Evolutionary conservation across 1,140 invertebrate genomes (phyloP).

Genomic region (Oryctes rhinoceros): DNA sequence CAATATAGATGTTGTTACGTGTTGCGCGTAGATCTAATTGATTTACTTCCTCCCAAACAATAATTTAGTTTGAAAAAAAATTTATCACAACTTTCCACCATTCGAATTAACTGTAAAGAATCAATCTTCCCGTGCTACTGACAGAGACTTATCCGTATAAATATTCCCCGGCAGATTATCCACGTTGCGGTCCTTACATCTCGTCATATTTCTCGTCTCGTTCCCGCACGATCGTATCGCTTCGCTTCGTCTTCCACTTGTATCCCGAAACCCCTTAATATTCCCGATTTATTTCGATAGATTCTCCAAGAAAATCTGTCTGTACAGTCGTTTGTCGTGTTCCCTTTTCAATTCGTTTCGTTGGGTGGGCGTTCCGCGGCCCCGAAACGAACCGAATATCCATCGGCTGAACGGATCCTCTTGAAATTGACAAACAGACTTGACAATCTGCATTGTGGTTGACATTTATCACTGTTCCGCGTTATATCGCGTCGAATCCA

Average conservation of each 20-base stretch:
- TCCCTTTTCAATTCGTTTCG: conserved; percentile 17
- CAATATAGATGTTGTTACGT: too few species aligned
- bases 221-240: too few species aligned
- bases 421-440: conserved; percentile 31
- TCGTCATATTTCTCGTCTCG: too few species aligned
- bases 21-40: too few species aligned
- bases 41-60: too few species aligned
- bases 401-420: not conserved
- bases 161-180: too few species aligned
- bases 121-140: too few species aligned
- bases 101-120: too few species aligned
- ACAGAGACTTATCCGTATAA: too few species aligned
- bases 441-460: conserved; percentile 19
- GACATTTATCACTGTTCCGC: conserved; percentile 27
- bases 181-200: too few species aligned
- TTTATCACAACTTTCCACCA: too few species aligned
- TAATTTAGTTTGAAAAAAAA: too few species aligned
- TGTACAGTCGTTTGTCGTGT: conserved; percentile 8
- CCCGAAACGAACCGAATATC: conserved; percentile 4
- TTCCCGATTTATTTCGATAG: conserved; percentile 18
- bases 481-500: conserved; percentile 1
- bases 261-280: not conserved
- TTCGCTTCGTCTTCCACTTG: not conserved
- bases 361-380: not conserved
- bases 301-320: conserved; percentile 12